Base-by-base conservation (phyloP, 2,797 vertebrate species). In the Apogon talboti region DNA sequence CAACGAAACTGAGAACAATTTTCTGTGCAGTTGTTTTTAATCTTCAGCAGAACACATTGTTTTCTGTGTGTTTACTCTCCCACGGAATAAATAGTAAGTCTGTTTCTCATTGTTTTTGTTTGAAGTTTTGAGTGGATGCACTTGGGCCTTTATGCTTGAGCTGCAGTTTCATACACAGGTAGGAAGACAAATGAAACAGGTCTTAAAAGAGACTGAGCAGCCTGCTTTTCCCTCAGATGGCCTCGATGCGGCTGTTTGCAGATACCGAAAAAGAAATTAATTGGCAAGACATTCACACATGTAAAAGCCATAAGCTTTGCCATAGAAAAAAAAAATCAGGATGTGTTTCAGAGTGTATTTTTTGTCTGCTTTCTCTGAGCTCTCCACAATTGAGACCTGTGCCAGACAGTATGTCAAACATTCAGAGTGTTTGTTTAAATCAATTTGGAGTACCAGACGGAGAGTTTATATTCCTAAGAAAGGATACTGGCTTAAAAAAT, bases 11-110 rank as follows among this genome's bases (percentile, higher is more conserved):
- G 82, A 81, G 51, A 85, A 70, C 81, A 74, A 81, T 87, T 82
- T 85, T 87, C 79, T 60, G 30, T 37, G 67, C 86, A 88, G 81
- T 91, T 90, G 83, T 92, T 91, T 85, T 70, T 81, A 79, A 89
- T 90, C 79, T 85, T 67, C 62, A 33, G 49, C 52, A 78, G 79
- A 68, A 76, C 68, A 79, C 73, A 52, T 69, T 85, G 74, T 82
- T 89, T 28, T 87, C 75, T 76, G 53, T 60, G 76, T 49, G 49
- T 72, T 83, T 77, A 19, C 79, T 85, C 63, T 88, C 60, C 61
- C 37, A 76, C 52, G n/a, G 74, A 83, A 86, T 70, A 78, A 83
- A 85, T 63, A 76, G 53, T 37, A 7, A 57, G 72, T 38, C 85
- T 91, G 85, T 51, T 87, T 84, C 75, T 84, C 50, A 85, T 89